A percentile compares a stretch with the other conserved stretches of the same genome.
These are phyloP conservation scores for Ellobium chinense DNA, from an alignment of 2,888 invertebrate genomes.

Conservation along the genomic window DNA sequence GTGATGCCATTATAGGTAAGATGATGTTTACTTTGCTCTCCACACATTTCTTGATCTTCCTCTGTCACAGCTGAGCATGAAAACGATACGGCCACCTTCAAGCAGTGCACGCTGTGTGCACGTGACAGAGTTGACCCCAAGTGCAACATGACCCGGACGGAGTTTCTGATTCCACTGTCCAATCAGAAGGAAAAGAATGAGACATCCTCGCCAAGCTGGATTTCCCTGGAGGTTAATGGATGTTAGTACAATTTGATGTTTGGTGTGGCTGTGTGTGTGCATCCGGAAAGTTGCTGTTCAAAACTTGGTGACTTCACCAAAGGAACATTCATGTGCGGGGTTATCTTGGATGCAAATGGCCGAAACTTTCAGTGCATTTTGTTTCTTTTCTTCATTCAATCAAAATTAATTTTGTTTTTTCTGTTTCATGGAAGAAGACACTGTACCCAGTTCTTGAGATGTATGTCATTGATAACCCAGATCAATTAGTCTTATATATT, in stretches of 20 bases:
- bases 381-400: too few species aligned
- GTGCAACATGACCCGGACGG: not conserved
- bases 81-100: not conserved
- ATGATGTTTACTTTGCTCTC: too few species aligned
- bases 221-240: not conserved
- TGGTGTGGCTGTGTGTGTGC: too few species aligned
- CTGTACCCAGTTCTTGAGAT: too few species aligned
- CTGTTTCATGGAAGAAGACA: too few species aligned
- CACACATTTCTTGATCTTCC: not conserved
- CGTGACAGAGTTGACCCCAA: not conserved
- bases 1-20: too few species aligned
- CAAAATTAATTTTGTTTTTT: too few species aligned
- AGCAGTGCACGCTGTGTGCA: not conserved
- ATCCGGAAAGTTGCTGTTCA: too few species aligned
- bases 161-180: not conserved
- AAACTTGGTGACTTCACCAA: not conserved
- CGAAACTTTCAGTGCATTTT: too few species aligned
- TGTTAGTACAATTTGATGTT: constrained; percentile 8
- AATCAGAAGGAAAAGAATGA: not conserved
- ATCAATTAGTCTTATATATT: too few species aligned
- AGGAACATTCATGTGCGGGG: not conserved
- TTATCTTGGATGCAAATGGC: not conserved
- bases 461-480: too few species aligned
- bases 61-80: not conserved
- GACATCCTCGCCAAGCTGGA: not conserved